Evolutionary conservation across 1,140 invertebrate genomes (phyloP), one percentile per base, ranked within the genome.

Genomic region (Lanistes nyassanus): DNA sequence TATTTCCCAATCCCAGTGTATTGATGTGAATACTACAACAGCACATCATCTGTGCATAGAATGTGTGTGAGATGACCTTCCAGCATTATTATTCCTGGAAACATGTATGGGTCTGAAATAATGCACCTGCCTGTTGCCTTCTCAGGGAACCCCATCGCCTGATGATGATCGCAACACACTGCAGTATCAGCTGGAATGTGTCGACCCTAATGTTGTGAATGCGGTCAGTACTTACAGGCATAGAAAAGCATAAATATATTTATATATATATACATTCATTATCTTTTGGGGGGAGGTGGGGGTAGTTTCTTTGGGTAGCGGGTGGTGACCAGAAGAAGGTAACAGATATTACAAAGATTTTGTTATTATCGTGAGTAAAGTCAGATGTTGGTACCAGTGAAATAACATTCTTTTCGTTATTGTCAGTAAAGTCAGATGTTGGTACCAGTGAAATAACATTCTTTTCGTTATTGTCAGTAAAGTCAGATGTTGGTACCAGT

Each of bases 91-190:
- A n/a, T n/a, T n/a, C n/a, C n/a, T n/a, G n/a, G n/a, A n/a, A n/a
- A n/a, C n/a, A n/a, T n/a, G n/a, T n/a, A n/a, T n/a, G n/a, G n/a
- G n/a, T n/a, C n/a, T 69, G 42, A 34, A 16, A 34, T 67, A 36
- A 37, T 42, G 21, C 13, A 11, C 56, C 23, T 19, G n/a, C n/a
- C 26, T n/a, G 3, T 67, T 21, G 23, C 34, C 23, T 58, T 56
- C 5, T 1, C 0, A 71, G 69, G 69, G 69, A 23, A 37, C 19
- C 9, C 0, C 16, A 34, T 23, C 55, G n/a, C n/a, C 26, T 31
- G 55, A 58, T 37, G 69, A 71, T 58, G 69, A 71, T 51, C 51
- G 26, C n/a, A 71, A 71, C 31, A 55, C 69, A 4, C 55, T 71
- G 34, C 29, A 58, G 51, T 71, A n/a, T 37, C 16, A 71, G 26